Conservation (phyloP, 1,140 invertebrate species). For the Stenopsyche tienmushanensis region DNA sequence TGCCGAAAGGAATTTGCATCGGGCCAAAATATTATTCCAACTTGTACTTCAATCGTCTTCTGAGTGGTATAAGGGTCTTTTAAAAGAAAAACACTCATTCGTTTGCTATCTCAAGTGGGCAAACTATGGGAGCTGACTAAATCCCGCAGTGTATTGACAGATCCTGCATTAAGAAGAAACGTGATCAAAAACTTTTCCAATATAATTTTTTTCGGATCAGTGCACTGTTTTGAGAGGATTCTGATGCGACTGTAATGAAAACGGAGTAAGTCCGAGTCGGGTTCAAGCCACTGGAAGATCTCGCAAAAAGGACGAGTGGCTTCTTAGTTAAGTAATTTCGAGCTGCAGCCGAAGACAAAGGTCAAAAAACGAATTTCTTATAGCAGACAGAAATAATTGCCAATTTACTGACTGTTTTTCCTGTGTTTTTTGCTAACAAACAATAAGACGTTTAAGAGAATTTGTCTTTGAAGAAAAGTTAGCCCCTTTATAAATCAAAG, state of each 20-base stretch:
- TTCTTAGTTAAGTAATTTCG: constrained; percentile 3
- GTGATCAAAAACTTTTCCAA: constrained; percentile 3
- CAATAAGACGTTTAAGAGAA: too few relatives aligned
- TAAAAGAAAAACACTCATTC: too few relatives aligned
- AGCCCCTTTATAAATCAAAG: too few relatives aligned
- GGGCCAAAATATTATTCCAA: too few relatives aligned
- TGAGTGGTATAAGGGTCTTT: too few relatives aligned
- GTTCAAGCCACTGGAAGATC: too few relatives aligned
- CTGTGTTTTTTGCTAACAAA: constrained; percentile 7
- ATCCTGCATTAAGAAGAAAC: not conserved
- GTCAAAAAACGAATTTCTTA: not conserved
- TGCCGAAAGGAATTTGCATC: too few relatives aligned
- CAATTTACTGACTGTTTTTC: constrained; percentile 24
- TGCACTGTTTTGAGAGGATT: too few relatives aligned
- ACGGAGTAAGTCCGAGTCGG: not conserved
- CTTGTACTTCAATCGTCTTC: too few relatives aligned
- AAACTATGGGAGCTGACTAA: not conserved
- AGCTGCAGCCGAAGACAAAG: not conserved
- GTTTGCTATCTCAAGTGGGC: too few relatives aligned
- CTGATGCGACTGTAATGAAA: not conserved
- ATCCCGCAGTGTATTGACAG: not conserved
- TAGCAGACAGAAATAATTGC: constrained; percentile 21
- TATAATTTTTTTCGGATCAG: constrained; percentile 8
- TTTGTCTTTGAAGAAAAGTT: too few relatives aligned
- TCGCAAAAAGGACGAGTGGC: too few relatives aligned